Evolutionary conservation across 1,140 invertebrate species (phyloP), one percentile per base, ranked within the genome.

Genomic region (Drosophila funebris): DNA sequence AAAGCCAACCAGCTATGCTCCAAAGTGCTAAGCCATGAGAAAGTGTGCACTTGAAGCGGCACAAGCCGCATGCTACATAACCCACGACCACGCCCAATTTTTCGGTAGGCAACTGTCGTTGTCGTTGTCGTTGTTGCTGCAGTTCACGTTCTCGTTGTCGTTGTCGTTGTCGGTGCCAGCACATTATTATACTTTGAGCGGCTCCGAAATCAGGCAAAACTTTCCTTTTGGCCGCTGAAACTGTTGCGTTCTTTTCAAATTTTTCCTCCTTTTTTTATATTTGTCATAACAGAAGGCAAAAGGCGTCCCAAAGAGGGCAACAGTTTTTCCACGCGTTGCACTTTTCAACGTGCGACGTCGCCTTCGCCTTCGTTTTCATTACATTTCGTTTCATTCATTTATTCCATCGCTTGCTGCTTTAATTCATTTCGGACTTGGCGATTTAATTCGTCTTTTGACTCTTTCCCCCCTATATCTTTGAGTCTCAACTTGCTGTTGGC

Each of bases 11-110:
- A 88, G 76, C 78, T 84, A 72, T 78, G 78, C 78, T 68, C 50
- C 82, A 78, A 87, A 88, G 78, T 82, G 83, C 83, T 88, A 87
- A 87, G 82, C 82, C 82, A 87, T 87, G 83, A 88, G 83, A 82
- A 87, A 87, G 78, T 88, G 83, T 81, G 75, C 83, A 87, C 83
- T 88, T 87, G 83, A 78, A 78, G 80, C 80, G 60, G 78, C 68
- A 44, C 73, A 71, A 77, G 78, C 78, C 72, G 54, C 76, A 68
- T 48, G n/a, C 62, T 69, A 56, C 71, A 67, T 14, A 67, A 69
- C 57, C 41, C 61, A 48, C 41, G 61, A 43, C 62, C 70, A 76
- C 77, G 74, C 83, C 67, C 53, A 53, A 36, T 54, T 67, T 33
- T 43, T 66, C 24, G 36, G n/a, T 44, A 56, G 61, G 52, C 39